Base-by-base conservation (phyloP, 1,140 invertebrate genomes). In the Anastrepha ludens region DNA sequence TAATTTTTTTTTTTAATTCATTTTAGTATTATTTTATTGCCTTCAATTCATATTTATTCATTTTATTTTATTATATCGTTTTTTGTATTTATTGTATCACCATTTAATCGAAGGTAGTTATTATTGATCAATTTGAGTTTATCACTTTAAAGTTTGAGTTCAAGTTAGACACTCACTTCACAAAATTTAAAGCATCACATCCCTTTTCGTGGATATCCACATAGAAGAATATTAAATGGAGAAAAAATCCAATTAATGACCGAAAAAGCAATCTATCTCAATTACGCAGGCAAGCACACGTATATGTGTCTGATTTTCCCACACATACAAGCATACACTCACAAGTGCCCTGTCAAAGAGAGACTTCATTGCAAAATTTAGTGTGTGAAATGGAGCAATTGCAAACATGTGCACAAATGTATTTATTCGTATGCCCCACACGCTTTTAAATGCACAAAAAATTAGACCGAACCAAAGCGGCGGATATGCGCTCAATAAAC, bases 241-340 rank as follows among this genome's bases (percentile, higher is more conserved):
- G 11, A 41, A n/a, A 81, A 81, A 81, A 81, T 81, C 74, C 74
- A 81, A 81, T 81, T 81, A 81, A 81, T 81, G 15, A n/a, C 74
- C 29, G 47, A 29, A 81, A 55, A 81, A 81, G 74, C 74, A 81
- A 81, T 81, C 17, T 81, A 81, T 81, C 74, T 81, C 74, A 81
- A 81, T 81, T 81, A 81, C 47, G 20, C 41, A 20, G 74, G 20
- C 74, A 81, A 55, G 47, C 47, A 58, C 20, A 55, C 50, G 50
- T 55, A 55, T 55, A 11, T 55, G 11, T 55, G 50, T 2, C 11
- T 8, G 6, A 55, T 11, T 8, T 55, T 55, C 29, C 29, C 8
- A 41, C 17, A 55, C 6, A 58, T 17, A 55, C 6, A 55, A 67
- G 29, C 74, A 78, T 1, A 55, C 74, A 74, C 8, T 29, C 47